Conservation (phyloP, 2,888 invertebrate species). For the Coremacera marginata region DNA sequence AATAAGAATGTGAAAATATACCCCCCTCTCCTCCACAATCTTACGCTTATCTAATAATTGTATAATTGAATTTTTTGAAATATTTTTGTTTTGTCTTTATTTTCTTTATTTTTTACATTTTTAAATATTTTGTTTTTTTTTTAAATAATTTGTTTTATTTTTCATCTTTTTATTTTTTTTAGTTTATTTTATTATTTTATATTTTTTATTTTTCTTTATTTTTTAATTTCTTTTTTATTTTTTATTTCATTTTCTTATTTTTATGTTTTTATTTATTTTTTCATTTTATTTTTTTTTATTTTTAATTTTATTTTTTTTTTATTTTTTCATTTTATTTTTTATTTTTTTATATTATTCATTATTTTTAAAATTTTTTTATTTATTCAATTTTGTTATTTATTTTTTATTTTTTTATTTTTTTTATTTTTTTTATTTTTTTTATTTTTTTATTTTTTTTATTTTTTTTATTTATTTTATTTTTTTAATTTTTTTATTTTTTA, state of each 20-base stretch:
- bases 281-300: neutral
- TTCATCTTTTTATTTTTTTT: too few species aligned
- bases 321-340: neutral
- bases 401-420: neutral
- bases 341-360: neutral
- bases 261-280: neutral
- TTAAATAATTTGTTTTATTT: neutral
- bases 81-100: too few species aligned
- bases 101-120: too few species aligned
- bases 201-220: neutral
- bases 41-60: too few species aligned
- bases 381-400: too few species aligned
- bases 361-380: neutral
- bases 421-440: neutral
- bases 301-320: neutral
- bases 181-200: neutral
- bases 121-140: neutral
- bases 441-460: neutral
- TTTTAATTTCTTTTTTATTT: neutral
- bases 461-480: too few species aligned
- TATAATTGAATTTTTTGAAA: too few species aligned
- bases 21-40: too few species aligned
- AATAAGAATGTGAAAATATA: too few species aligned
- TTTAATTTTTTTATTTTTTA: too few species aligned
- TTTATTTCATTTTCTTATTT: neutral